Evolutionary conservation across 2,113 vertebrate species (phyloP), one percentile per base, ranked within the genome.

Genomic region (Corvus moneduloides): DNA sequence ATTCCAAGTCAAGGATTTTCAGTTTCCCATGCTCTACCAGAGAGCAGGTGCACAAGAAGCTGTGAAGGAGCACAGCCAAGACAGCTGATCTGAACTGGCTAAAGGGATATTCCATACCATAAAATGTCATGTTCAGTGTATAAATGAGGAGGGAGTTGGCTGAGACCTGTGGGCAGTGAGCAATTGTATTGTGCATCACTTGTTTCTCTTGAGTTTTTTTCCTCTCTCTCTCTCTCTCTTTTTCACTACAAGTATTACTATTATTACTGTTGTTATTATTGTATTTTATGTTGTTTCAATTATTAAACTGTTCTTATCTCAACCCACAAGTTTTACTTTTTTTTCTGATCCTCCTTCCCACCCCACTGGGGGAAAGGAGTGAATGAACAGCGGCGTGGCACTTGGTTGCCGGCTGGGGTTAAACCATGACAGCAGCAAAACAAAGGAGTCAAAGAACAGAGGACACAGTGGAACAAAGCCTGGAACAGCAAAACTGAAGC

Each of bases 111-210:
- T 71, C 32, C 32, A 71, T 41, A 56, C 13, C 26, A 51, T 28
- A 71, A 84, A 77, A 56, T 77, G 27, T 7, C 66, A 63, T 1
- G 3, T 49, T 84, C 56, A 49, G 21, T 49, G 18, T 43, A 43
- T 37, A 56, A 49, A 56, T 33, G n/a, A 55, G 63, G 63, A 69
- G 49, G 18, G 5, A 71, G 18, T 8, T 64, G 64, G 32, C 23
- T 0, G 0, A 24, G 39, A 61, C 21, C 30, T 21, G 20, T 8
- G 3, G 7, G 27, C 32, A 7, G 10, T 63, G 18, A 54, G 26
- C 14, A 69, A 23, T 3, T 9, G 8, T 35, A 62, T 19, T 27
- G 41, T 16, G 10, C 22, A 41, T 55, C 2, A 32, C 37, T 22
- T 35, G 24, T 63, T 79, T 72, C 49, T 63, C 75, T 30, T n/a